Evolutionary conservation across 2,888 invertebrate species (phyloP), one percentile per base, ranked within the genome.

Genomic region (Drosophila buzzatii): DNA sequence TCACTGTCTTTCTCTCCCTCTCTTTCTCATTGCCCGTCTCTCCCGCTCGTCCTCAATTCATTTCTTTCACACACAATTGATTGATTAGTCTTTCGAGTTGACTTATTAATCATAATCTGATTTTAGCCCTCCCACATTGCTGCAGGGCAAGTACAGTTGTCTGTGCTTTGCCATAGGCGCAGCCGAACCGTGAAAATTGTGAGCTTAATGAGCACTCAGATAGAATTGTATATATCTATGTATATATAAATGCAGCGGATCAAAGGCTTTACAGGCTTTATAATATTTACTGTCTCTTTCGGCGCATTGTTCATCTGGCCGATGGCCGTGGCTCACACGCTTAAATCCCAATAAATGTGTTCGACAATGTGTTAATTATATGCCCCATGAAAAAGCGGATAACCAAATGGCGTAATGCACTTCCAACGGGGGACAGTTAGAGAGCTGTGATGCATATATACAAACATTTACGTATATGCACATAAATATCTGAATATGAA

Each of bases 361-460:
- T 47, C 55, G 60, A 75, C 70, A 74, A 79, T 74, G 67, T 79
- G 75, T 71, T 79, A 79, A 74, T 77, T 79, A 79, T 66, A 63
- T 44, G 47, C 44, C n/a, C 63, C 42, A 45, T 35, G 49, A 68
- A 41, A 56, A 49, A 55, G 51, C 39, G 18, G 53, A 14, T 10
- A 39, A 14, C 37, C 16, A 23, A 33, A 23, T 37, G 39, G 33
- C n/a, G 37, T 33, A 44, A 57, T 59, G 42, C 52, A 62, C 58
- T 65, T 18, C 55, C 9, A 4, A 44, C 20, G 9, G 14, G 16
- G n/a, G 27, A 37, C 7, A 55, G 27, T 27, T 18, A 49, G 49
- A 23, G 37, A 16, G 16, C 27, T 9, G 4, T 47, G 3, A 41
- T n/a, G 8, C 7, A 41, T n/a, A 0, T 41, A n/a, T 41, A 41